Evolutionary conservation across 2,888 invertebrate species (phyloP).

Genomic region (Cyaniris semiargus): DNA sequence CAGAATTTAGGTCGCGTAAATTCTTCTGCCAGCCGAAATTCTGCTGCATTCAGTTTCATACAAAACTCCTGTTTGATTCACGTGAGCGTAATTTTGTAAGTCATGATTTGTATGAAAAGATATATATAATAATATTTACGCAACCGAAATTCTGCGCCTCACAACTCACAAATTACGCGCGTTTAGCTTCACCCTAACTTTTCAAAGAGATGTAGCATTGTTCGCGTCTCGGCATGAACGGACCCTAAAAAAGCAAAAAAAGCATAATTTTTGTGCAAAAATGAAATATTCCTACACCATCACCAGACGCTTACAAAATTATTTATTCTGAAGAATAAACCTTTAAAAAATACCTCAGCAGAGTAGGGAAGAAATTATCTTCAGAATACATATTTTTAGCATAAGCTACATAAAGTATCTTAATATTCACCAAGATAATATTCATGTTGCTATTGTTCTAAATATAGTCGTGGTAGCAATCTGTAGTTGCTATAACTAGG

Average conservation of each 20-base stretch:
- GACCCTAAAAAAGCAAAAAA: neutral
- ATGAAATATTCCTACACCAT: neutral
- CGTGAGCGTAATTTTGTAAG: too few relatives aligned
- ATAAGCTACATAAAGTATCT: neutral
- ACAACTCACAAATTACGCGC: too few relatives aligned
- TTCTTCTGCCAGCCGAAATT: too few relatives aligned
- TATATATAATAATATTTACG: too few relatives aligned
- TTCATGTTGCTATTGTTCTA: conserved; percentile 26
- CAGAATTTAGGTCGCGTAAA: too few relatives aligned
- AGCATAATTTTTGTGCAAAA: neutral
- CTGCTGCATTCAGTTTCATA: too few relatives aligned
- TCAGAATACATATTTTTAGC: neutral
- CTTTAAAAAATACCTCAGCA: neutral
- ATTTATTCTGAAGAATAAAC: too few relatives aligned
- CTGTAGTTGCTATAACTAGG: neutral
- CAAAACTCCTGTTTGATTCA: too few relatives aligned
- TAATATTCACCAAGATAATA: conserved; percentile 10
- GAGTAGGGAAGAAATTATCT: neutral
- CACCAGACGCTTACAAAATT: too few relatives aligned
- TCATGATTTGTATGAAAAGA: too few relatives aligned
- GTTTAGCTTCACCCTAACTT: too few relatives aligned
- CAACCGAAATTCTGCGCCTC: too few relatives aligned
- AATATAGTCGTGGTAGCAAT: conserved; percentile 22
- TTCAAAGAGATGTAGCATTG: neutral
- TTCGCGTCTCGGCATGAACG: neutral